Evolutionary conservation across 2,113 vertebrate species (phyloP).

Genomic region (Nesoenas mayeri): DNA sequence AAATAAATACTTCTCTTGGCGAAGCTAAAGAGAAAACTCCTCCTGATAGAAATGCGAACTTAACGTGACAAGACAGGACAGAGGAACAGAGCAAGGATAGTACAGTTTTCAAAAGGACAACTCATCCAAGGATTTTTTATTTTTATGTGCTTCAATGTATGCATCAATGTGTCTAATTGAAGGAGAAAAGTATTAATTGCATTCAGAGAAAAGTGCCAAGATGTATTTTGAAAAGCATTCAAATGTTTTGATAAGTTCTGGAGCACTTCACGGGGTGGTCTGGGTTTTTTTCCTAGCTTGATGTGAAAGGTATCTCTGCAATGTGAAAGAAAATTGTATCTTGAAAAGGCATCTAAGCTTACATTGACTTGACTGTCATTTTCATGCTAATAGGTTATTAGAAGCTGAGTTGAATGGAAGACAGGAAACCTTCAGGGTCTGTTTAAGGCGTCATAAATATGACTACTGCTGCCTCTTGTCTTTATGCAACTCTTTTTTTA

Average conservation of each 20-base stretch:
- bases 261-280: not conserved
- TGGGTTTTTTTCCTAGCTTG: not conserved
- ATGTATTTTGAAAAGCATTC: not conserved
- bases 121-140: not conserved
- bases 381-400: slow-evolving; percentile 16
- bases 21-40: not conserved
- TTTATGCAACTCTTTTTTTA: not conserved
- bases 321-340: not conserved
- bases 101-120: not conserved
- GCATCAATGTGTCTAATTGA: not conserved
- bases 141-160: not conserved
- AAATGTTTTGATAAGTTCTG: slow-evolving; percentile 19
- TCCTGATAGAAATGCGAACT: not conserved
- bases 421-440: not conserved
- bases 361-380: not conserved
- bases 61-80: not conserved
- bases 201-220: not conserved
- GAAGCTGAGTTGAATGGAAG: not conserved
- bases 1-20: not conserved
- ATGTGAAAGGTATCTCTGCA: not conserved
- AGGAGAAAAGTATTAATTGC: not conserved
- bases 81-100: not conserved
- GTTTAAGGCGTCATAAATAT: not conserved
- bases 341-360: not conserved
- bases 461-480: not conserved